phyloP scores from a whole-genome alignment of 2,113 vertebrate species.

The Myotis yumanensis region DNA sequence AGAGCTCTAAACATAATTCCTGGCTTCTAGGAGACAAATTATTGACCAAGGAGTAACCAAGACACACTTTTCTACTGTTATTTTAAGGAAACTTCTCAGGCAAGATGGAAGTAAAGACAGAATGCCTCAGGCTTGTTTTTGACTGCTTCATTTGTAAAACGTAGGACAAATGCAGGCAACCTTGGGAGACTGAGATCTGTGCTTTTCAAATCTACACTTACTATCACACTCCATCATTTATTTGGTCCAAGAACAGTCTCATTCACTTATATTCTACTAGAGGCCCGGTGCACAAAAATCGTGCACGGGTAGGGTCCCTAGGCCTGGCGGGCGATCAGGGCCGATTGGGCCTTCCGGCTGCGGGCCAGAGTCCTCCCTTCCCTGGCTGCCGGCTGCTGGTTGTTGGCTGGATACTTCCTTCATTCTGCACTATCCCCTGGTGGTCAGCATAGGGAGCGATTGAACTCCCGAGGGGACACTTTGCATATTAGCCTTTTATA shows the following conservation, averaged over 20 bases:
- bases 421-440: no score
- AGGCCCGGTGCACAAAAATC: no score
- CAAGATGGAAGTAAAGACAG: background rate
- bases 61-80: constrained; percentile 30
- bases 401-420: no score
- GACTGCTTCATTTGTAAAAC: background rate
- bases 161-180: background rate
- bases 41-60: background rate
- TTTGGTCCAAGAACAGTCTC: background rate
- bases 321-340: no score
- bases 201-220: background rate
- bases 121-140: background rate
- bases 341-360: no score
- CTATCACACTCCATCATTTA: constrained; percentile 23
- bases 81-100: background rate
- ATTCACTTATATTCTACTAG: background rate
- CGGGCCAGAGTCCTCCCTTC: no score
- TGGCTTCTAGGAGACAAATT: constrained; percentile 23
- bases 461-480: no score
- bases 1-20: constrained; percentile 49
- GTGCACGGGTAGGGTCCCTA: no score
- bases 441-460: no score
- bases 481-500: no score
- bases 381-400: no score
- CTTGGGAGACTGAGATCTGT: background rate